Percentiles rank a stretch among this genome's conserved stretches.
Evolutionary conservation across 2,113 vertebrate genomes (phyloP).

Genomic region (Trachemys scripta): DNA sequence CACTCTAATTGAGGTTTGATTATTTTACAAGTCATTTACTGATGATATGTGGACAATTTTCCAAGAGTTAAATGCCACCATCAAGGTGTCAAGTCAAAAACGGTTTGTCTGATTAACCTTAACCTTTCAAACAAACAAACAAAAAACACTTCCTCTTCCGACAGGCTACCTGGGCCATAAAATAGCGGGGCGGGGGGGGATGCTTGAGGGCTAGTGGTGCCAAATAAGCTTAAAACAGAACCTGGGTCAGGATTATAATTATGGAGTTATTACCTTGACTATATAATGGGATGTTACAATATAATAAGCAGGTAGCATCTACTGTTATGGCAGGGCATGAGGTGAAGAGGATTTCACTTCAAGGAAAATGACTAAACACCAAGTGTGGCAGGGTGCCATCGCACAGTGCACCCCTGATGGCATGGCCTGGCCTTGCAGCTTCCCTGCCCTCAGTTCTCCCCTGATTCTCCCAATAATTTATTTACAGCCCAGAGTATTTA

Average conservation of each 20-base stretch:
- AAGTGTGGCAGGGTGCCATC: no score
- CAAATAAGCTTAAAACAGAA: neutral
- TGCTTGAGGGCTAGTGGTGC: neutral
- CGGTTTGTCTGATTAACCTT: neutral
- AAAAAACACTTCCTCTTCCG: neutral
- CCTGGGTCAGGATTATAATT: accelerated
- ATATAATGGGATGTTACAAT: neutral
- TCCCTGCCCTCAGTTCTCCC: no score
- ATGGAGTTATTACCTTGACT: accelerated
- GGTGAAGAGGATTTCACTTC: neutral
- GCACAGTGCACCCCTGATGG: no score
- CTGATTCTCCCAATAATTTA: no score
- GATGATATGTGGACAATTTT: accelerated
- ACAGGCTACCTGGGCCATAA: neutral
- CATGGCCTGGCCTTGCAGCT: no score
- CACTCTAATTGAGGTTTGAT: neutral
- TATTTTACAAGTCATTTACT: no score
- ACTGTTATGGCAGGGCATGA: no score
- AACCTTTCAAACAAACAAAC: neutral
- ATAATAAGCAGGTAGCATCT: no score
- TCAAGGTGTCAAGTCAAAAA: no score
- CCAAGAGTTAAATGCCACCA: neutral
- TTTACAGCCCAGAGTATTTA: no score
- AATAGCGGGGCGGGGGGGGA: no score
- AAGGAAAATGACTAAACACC: accelerated